Conservation (phyloP, 1,140 invertebrate species). For the Zophobas morio region DNA sequence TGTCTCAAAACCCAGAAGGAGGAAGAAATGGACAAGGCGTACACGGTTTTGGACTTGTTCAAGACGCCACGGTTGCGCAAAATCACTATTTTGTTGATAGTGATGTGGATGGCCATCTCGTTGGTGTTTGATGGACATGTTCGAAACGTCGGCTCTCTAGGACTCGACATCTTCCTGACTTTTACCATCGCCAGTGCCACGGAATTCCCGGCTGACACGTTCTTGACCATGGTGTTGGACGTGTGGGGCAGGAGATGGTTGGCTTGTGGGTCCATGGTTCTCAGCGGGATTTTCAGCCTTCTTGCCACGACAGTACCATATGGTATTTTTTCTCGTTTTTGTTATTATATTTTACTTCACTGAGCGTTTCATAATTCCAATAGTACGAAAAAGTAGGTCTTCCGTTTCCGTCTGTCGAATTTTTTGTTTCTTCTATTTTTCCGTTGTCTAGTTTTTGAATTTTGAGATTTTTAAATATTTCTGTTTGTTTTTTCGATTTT, state of each 20-base stretch:
- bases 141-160: slow-evolving; percentile 85
- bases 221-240: slow-evolving; percentile 84
- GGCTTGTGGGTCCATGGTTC: slow-evolving; percentile 82
- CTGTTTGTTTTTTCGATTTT: too few relatives aligned
- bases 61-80: slow-evolving; percentile 79
- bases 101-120: slow-evolving; percentile 90
- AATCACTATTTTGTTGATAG: slow-evolving; percentile 81
- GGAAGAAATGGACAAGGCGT: slow-evolving; percentile 77
- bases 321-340: slow-evolving; percentile 68
- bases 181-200: slow-evolving; percentile 88
- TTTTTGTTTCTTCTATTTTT: too few relatives aligned
- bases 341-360: too few relatives aligned
- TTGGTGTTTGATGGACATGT: slow-evolving; percentile 91
- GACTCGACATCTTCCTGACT: slow-evolving; percentile 84
- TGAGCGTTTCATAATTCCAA: too few relatives aligned
- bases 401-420: too few relatives aligned
- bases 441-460: too few relatives aligned
- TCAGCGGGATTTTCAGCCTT: slow-evolving; percentile 86
- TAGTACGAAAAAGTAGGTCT: too few relatives aligned
- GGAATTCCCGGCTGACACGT: slow-evolving; percentile 86
- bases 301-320: slow-evolving; percentile 79
- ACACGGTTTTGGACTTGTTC: slow-evolving; percentile 86
- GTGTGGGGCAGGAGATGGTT: slow-evolving; percentile 88
- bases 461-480: too few relatives aligned
- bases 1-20: slow-evolving; percentile 76